phyloP scores from a whole-genome alignment of 2,113 vertebrate genomes.

The Gallinago paraguaiae region DNA sequence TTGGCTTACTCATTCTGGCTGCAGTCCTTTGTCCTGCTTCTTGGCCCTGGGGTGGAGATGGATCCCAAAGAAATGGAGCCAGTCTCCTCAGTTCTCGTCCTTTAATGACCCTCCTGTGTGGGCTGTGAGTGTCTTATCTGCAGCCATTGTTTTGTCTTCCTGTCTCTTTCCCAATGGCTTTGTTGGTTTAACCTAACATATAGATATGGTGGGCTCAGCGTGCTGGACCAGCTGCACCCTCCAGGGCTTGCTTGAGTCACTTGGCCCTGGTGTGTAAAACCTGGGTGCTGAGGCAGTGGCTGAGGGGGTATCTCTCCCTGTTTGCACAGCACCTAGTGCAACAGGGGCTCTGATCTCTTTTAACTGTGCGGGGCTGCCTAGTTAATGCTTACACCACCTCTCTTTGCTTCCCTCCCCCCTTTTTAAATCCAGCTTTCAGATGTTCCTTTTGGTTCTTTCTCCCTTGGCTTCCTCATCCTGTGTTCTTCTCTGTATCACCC shows the following conservation, averaged over 20 bases:
- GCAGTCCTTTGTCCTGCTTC: background rate
- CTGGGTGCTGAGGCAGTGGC: fast-evolving
- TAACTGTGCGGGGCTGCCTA: background rate
- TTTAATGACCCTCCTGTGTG: background rate
- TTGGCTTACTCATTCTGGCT: background rate
- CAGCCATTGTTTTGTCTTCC: conserved; percentile 53
- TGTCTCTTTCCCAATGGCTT: conserved; percentile 21
- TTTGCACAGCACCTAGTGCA: background rate
- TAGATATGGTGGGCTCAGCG: background rate
- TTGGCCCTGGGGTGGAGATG: background rate
- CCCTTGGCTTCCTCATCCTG: background rate
- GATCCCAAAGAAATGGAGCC: background rate
- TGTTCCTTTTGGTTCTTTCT: background rate
- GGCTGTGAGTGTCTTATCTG: conserved; percentile 22
- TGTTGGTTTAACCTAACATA: conserved; percentile 18
- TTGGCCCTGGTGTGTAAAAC: background rate
- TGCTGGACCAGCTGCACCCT: background rate
- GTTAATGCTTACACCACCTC: background rate
- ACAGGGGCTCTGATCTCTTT: background rate
- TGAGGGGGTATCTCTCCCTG: background rate
- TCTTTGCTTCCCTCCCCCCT: background rate
- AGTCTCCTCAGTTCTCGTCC: background rate
- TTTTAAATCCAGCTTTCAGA: background rate
- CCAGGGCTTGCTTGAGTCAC: background rate
- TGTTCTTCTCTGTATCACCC: background rate